Evolutionary conservation across 2,113 vertebrate genomes (phyloP), one percentile per base, ranked within the genome.

Genomic region (Phrynosoma blainvillii): DNA sequence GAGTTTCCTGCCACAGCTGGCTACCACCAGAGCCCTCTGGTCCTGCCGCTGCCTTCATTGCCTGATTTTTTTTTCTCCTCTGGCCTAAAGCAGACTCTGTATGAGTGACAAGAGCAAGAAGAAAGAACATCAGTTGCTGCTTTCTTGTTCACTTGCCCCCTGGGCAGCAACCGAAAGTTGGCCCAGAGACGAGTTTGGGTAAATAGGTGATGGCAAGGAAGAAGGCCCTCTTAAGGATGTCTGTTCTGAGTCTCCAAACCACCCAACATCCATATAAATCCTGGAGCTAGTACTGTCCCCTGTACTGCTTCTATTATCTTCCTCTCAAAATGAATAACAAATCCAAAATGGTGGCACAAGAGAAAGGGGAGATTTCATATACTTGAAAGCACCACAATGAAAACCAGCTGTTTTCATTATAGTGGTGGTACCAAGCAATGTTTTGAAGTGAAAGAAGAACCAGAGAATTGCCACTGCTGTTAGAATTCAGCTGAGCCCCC

Each of bases 251-350:
- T 16, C 66, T 68, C 21, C 21, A 23, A 23, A 68, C 21, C 2
- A 20, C 2, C 18, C 18, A 27, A 27, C 4, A 4, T 14, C n/a
- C 12, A 13, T 3, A 25, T 23, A 78, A 52, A 76, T 42, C 21
- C 76, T 30, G 42, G 42, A 52, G 4, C 25, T 21, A 12, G 5
- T 20, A 40, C n/a, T 74, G n/a, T 74, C 42, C 65, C 2, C 18
- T 6, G 16, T 36, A 76, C 4, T 54, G 56, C 2, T 62, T 66
- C 25, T n/a, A 42, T 18, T 18, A 84, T 1, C 21, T 65, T 2
- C 1, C 18, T 76, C 81, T 52, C 0, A 0, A 6, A 1, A 79
- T 2, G 7, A 85, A 56, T 30, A 62, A 0, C 23, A 20, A 71
- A 88, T 0, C n/a, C 14, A 71, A 87, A 65, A 70, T 32, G 74